Evolutionary conservation across 2,113 vertebrate species (phyloP).

Genomic region (Mus pahari): DNA sequence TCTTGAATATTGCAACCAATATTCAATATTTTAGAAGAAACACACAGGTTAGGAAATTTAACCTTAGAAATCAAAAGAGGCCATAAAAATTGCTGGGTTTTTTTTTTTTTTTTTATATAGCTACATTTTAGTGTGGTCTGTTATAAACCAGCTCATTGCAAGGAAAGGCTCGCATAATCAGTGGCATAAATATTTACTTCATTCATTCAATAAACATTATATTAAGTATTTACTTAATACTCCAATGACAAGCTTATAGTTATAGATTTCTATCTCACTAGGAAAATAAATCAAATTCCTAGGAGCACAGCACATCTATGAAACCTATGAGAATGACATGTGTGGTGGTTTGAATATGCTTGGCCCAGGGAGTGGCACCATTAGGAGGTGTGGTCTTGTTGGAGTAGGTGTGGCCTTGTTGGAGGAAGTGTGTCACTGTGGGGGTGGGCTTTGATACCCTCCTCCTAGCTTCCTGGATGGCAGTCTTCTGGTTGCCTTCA

Average conservation of each 20-base stretch:
- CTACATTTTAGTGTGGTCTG: not conserved
- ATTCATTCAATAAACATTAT: not conserved
- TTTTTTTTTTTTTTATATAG: too few relatives aligned
- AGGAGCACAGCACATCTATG: not conserved
- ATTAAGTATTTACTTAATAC: slow-evolving; percentile 18
- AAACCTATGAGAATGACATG: not conserved
- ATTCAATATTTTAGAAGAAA: not conserved
- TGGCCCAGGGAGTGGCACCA: too few relatives aligned
- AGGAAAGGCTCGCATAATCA: not conserved
- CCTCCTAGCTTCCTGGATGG: too few relatives aligned
- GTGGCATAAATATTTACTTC: not conserved
- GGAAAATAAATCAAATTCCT: not conserved
- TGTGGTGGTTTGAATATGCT: too few relatives aligned
- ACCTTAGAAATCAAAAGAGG: not conserved
- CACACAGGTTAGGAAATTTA: not conserved
- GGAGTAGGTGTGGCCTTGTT: too few relatives aligned
- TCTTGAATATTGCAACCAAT: not conserved
- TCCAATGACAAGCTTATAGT: not conserved
- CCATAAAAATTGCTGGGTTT: not conserved
- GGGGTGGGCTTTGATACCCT: too few relatives aligned
- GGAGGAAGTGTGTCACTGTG: too few relatives aligned
- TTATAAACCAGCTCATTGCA: not conserved
- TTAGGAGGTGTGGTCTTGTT: too few relatives aligned
- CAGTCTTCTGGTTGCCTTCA: too few relatives aligned
- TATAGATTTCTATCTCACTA: not conserved